These are phyloP conservation scores for Caenorhabditis sp. DNA, from an alignment of 2,888 invertebrate species.

Conservation along the genomic window DNA sequence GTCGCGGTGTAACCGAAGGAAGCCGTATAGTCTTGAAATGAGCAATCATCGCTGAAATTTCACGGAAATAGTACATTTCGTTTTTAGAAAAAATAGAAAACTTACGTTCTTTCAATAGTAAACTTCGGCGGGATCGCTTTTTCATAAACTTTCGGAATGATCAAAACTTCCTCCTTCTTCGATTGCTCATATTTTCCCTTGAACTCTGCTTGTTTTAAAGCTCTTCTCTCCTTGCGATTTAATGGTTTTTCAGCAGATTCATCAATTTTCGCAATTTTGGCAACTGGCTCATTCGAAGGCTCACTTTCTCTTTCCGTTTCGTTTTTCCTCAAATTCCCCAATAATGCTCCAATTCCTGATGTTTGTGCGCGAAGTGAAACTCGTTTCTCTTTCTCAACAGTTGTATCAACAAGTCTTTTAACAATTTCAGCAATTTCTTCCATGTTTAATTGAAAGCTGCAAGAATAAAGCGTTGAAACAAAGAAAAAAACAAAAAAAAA, in stretches of 20 bases:
- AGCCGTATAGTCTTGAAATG: slow-evolving; percentile 19
- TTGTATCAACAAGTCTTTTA: neutral
- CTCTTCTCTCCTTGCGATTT: slow-evolving; percentile 29
- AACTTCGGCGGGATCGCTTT: slow-evolving; percentile 1
- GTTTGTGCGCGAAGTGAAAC: slow-evolving; percentile 11
- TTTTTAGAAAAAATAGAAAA: neutral
- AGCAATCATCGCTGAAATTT: slow-evolving; percentile 23
- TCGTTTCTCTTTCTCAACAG: neutral
- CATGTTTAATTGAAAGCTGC: neutral
- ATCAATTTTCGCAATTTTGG: neutral
- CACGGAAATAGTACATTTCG: too few species aligned
- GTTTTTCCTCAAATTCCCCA: slow-evolving; percentile 6
- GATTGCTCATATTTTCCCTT: slow-evolving; percentile 4
- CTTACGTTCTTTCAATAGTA: neutral
- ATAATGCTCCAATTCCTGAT: slow-evolving; percentile 17
- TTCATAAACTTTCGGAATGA: neutral
- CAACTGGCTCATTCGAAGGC: slow-evolving; percentile 1
- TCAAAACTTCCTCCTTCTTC: neutral
- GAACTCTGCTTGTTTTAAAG: slow-evolving; percentile 8
- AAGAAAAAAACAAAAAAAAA: neutral
- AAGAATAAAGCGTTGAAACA: neutral
- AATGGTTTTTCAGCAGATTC: slow-evolving; percentile 2
- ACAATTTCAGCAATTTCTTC: neutral
- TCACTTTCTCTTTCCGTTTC: neutral
- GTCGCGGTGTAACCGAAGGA: slow-evolving; percentile 17